A percentile compares a stretch with the other conserved stretches of the same genome.
phyloP scores from a whole-genome alignment of 2,888 invertebrate genomes.

The Griposia aprilina region DNA sequence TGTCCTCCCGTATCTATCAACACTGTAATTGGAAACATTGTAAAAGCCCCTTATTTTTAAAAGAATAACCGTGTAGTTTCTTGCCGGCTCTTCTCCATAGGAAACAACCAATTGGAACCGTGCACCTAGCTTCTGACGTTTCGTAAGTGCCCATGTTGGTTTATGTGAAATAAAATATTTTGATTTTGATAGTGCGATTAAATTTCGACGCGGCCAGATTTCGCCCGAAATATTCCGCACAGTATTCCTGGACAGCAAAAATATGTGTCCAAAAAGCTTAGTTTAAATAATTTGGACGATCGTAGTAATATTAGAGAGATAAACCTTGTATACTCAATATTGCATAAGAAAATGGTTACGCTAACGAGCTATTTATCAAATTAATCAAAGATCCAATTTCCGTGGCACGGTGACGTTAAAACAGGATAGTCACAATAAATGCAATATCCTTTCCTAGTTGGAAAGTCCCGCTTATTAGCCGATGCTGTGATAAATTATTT shows the following conservation, averaged over 20 bases:
- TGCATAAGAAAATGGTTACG: background rate
- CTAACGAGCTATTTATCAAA: slow-evolving; percentile 3
- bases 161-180: too few relatives aligned
- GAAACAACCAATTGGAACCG: too few relatives aligned
- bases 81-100: too few relatives aligned
- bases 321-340: background rate
- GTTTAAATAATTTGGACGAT: background rate
- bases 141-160: too few relatives aligned
- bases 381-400: slow-evolving; percentile 22
- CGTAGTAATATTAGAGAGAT: background rate
- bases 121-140: too few relatives aligned
- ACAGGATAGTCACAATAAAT: slow-evolving; percentile 24
- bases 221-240: background rate
- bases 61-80: too few relatives aligned
- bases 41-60: too few relatives aligned
- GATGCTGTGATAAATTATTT: slow-evolving; percentile 20
- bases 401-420: slow-evolving; percentile 18
- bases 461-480: slow-evolving; percentile 18
- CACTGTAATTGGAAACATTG: too few relatives aligned
- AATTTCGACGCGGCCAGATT: slow-evolving; percentile 9
- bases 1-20: too few relatives aligned
- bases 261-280: background rate
- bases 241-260: background rate
- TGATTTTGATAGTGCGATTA: slow-evolving; percentile 33
- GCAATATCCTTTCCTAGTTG: slow-evolving; percentile 39